phyloP scores from a whole-genome alignment of 2,113 vertebrate genomes.

The Psephotus haematonotus region DNA sequence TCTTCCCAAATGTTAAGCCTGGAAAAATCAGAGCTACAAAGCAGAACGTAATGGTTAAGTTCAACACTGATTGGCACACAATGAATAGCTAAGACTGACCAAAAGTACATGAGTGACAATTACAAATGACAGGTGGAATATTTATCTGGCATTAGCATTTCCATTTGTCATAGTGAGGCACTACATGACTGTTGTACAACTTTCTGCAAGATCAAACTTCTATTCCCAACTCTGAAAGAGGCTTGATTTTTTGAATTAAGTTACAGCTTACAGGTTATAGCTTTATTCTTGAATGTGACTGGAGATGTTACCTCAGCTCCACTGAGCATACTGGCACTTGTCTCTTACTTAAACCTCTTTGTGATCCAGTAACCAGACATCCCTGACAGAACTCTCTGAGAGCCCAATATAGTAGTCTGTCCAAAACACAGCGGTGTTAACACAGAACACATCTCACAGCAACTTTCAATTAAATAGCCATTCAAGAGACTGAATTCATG shows the following conservation, averaged over 20 bases:
- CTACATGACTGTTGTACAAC: neutral
- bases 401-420: neutral
- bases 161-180: neutral
- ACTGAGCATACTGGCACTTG: neutral
- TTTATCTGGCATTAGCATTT: neutral
- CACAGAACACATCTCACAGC: neutral
- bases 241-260: conserved; percentile 30
- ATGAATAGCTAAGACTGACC: neutral
- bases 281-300: neutral
- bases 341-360: neutral
- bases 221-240: neutral
- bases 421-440: neutral
- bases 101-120: neutral
- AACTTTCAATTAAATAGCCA: conserved; percentile 6
- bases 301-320: neutral
- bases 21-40: neutral
- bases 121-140: neutral
- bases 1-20: neutral
- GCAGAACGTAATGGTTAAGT: neutral
- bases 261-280: neutral
- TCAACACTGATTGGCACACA: neutral
- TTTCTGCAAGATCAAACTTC: conserved; percentile 10
- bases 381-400: neutral
- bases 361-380: neutral
- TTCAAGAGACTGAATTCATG: neutral